A percentile compares a stretch with the other conserved stretches of the same genome.
Conservation (phyloP, 2,113 vertebrate genomes). For the Barnardius zonarius region DNA sequence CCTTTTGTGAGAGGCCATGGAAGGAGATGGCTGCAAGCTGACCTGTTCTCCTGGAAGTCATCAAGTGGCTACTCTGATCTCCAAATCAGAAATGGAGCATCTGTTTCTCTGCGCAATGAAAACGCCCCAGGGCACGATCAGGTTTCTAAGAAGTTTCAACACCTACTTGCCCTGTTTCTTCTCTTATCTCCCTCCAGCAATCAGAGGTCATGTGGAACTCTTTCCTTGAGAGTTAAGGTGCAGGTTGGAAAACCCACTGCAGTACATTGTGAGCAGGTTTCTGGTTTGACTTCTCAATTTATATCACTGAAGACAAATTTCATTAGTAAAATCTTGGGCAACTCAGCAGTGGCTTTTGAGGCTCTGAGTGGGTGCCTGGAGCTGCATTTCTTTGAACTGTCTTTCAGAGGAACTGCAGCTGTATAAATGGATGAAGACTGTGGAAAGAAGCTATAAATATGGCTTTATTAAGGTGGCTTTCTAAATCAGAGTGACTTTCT, state of each 20-base stretch:
- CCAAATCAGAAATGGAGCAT: neutral
- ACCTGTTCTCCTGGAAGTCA: neutral
- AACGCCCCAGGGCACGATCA: neutral
- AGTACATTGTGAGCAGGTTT: neutral
- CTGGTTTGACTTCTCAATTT: conserved; percentile 42
- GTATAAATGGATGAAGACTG: conserved; percentile 50
- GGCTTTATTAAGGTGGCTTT: conserved; percentile 45
- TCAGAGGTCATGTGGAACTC: neutral
- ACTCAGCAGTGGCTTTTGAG: conserved; percentile 43
- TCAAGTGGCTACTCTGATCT: neutral
- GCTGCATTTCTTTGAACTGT: conserved; percentile 53
- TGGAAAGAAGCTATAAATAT: conserved; percentile 64
- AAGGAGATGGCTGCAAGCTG: neutral
- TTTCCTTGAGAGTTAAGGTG: neutral
- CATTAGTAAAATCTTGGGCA: conserved; percentile 32
- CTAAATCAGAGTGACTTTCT: conserved; percentile 56
- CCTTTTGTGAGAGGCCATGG: neutral
- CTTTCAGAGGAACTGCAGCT: conserved; percentile 57
- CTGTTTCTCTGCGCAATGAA: neutral
- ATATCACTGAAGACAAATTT: conserved; percentile 32
- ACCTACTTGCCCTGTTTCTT: neutral
- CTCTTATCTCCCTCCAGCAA: neutral
- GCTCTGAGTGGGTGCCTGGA: conserved; percentile 52
- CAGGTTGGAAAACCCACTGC: neutral
- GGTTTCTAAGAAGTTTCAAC: neutral